These are phyloP conservation scores for Scalopus aquaticus DNA, from an alignment of 2,113 vertebrate species.

Conservation along the genomic window DNA sequence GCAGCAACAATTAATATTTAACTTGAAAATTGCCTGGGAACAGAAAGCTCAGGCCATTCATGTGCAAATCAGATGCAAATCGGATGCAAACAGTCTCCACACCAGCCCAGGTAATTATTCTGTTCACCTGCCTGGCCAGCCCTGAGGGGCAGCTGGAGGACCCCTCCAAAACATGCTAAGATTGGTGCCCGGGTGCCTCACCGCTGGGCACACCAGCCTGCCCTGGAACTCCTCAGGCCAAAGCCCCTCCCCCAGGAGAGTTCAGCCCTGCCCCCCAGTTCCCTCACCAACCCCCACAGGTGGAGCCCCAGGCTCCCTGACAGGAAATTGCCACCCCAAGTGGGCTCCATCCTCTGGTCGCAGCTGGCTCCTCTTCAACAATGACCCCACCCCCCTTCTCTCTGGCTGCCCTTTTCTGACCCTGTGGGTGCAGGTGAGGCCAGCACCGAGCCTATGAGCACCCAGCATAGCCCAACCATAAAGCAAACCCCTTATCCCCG, in stretches of 20 bases:
- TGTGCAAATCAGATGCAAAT: slow-evolving; percentile 74
- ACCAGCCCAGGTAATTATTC: neutral
- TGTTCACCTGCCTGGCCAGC: slow-evolving; percentile 23
- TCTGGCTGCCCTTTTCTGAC: neutral
- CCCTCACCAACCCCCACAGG: neutral
- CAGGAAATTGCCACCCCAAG: rapidly evolving
- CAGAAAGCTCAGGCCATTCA: slow-evolving; percentile 52
- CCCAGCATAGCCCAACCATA: rapidly evolving
- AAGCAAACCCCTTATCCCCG: neutral
- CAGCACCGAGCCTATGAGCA: too few relatives aligned
- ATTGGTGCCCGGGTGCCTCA: neutral
- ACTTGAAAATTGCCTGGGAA: slow-evolving; percentile 76
- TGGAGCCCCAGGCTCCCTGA: neutral
- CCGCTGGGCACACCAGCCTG: neutral
- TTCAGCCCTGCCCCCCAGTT: rapidly evolving
- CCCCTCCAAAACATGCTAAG: neutral
- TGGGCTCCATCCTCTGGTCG: neutral
- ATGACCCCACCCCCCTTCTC: too few relatives aligned
- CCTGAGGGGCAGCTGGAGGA: neutral
- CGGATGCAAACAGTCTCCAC: slow-evolving; percentile 43
- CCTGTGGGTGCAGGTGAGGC: too few relatives aligned
- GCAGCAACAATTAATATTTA: slow-evolving; percentile 75
- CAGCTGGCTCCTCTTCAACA: neutral
- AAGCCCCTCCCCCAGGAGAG: neutral
- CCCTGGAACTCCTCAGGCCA: neutral